Conservation (phyloP, 2,888 invertebrate genomes). For the Trissonchulus latispiculum region DNA sequence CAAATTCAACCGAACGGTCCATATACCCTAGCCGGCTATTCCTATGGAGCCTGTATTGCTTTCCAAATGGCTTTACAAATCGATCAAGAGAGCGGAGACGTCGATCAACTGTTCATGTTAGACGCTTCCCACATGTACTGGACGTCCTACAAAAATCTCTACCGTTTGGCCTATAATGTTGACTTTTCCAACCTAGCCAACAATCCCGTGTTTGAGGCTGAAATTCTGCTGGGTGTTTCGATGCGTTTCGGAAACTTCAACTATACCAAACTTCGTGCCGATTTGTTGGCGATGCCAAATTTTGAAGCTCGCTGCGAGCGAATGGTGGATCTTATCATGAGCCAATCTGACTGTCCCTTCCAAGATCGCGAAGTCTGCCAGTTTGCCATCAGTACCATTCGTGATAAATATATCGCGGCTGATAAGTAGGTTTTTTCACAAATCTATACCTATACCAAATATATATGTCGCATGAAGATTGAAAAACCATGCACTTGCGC, state of each 20-base stretch:
- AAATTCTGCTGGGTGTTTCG: conserved; percentile 68
- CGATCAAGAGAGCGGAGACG: conserved; percentile 48
- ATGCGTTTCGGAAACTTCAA: conserved; percentile 67
- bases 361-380: too few species aligned
- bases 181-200: conserved; percentile 38
- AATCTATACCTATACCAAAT: too few species aligned
- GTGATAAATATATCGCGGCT: too few species aligned
- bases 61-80: conserved; percentile 85
- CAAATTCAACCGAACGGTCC: background rate
- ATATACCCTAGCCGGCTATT: conserved; percentile 45
- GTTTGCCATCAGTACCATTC: too few species aligned
- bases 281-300: too few species aligned
- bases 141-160: conserved; percentile 45
- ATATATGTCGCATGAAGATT: too few species aligned
- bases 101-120: background rate
- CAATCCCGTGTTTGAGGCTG: conserved; percentile 45
- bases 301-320: too few species aligned
- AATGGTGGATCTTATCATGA: too few species aligned
- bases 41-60: conserved; percentile 85
- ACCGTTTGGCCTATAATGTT: conserved; percentile 41
- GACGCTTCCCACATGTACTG: conserved; percentile 61
- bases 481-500: too few species aligned
- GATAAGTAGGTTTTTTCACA: too few species aligned
- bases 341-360: too few species aligned
- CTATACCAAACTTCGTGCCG: too few species aligned